Conservation (phyloP, 2,113 vertebrate species). For the Ailuropoda melanoleuca region DNA sequence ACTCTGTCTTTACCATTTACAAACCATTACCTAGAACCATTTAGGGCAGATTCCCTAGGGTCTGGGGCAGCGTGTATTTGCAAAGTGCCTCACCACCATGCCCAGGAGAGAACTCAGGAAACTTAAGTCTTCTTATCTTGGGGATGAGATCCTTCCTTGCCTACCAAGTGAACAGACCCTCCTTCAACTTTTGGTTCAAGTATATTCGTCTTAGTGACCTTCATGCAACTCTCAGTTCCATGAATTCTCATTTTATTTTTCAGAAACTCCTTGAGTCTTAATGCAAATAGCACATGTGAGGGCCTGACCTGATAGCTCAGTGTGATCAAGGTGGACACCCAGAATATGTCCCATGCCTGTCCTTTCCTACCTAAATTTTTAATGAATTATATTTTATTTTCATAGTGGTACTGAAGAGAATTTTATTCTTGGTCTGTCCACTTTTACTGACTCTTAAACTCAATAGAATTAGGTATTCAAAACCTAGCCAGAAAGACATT, state of each 20-base stretch:
- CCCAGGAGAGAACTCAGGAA: not conserved
- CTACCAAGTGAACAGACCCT: not conserved
- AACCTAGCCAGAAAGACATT: not conserved
- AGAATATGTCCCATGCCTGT: not conserved
- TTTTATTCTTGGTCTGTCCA: not conserved
- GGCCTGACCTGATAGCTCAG: not conserved
- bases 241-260: not conserved
- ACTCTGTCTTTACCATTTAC: not conserved
- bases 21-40: not conserved
- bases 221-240: not conserved
- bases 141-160: not conserved
- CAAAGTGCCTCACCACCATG: not conserved
- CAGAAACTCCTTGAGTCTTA: not conserved
- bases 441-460: not conserved
- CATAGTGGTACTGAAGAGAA: not conserved
- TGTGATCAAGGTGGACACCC: not conserved
- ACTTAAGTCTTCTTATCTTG: not conserved
- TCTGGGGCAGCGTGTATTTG: not conserved
- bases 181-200: not conserved
- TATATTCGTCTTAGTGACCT: not conserved
- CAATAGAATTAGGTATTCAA: not conserved
- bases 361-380: not conserved
- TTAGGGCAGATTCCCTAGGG: not conserved
- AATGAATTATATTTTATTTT: slow-evolving; percentile 8
- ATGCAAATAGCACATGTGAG: not conserved